Evolutionary conservation across 2,113 vertebrate species (phyloP), one percentile per base, ranked within the genome.

Genomic region (Tylochromis polylepis): DNA sequence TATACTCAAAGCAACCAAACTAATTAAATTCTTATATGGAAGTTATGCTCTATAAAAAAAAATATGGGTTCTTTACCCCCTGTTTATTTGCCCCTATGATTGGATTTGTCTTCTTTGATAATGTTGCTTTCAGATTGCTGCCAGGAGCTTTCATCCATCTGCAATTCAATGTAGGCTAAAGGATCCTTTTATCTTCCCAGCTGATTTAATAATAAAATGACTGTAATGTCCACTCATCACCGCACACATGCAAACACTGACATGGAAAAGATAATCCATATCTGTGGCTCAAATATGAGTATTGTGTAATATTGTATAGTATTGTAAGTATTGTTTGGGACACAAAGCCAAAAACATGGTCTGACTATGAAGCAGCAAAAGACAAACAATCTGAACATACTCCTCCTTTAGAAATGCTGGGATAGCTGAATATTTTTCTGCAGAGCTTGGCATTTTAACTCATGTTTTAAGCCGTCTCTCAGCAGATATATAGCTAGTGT

Each of bases 151-250:
- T 94, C 87, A 91, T 82, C 57, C 60, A 70, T 83, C 82, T 85
- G 65, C 86, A 83, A 49, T 82, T 87, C 89, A 75, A 5, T 34
- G 84, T 70, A 60, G 62, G 58, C 79, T 83, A 60, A 57, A 80
- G 67, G 46, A 85, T 67, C 72, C 87, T 92, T 92, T 94, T 91
- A 91, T 93, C 83, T 85, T 77, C 29, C 59, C 83, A 51, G 80
- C 58, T 93, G 90, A 95, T 94, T 92, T 82, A 92, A 94, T 94
- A 87, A 89, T 87, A 81, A 87, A 85, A 90, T 10, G 41, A 72
- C 87, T 85, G 18, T 51, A 49, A 86, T 88, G 86, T 85, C 75
- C 3, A n/a, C 86, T 43, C 60, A 16, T 62, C 62, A 56, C 60
- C 27, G 57, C 81, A 88, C 36, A 75, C 84, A 86, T 81, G 58